Conservation (phyloP, 2,888 invertebrate species). For the Eupeodes latifasciatus region DNA sequence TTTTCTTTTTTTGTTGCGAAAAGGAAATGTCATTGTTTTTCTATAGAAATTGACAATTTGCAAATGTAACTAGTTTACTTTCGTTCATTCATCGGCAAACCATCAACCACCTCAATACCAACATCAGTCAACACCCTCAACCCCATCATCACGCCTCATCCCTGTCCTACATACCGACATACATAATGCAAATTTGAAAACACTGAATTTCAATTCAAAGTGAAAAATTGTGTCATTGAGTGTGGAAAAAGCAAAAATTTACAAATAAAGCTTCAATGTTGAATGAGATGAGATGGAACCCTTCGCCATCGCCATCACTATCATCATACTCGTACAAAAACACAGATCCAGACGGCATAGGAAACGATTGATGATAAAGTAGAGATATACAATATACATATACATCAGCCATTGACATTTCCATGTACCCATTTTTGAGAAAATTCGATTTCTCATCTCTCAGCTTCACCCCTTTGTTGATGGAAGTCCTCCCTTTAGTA, state of each 20-base stretch:
- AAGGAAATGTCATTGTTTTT: slow-evolving; percentile 59
- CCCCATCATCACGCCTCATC: not conserved
- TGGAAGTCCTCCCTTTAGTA: not conserved
- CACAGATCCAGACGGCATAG: not conserved
- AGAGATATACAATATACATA: not conserved
- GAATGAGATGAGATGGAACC: slow-evolving; percentile 11
- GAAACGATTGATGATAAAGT: slow-evolving; percentile 17
- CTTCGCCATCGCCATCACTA: slow-evolving; percentile 8
- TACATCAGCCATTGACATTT: slow-evolving; percentile 59
- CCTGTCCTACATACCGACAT: not conserved
- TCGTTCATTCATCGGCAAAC: slow-evolving; percentile 6
- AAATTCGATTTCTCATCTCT: slow-evolving; percentile 61
- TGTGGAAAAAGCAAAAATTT: slow-evolving; percentile 60
- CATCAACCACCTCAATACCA: not conserved
- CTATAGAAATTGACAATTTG: slow-evolving; percentile 63
- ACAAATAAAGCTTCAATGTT: slow-evolving; percentile 67
- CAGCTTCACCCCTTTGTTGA: slow-evolving; percentile 11
- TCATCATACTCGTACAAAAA: no score
- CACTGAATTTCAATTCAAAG: slow-evolving; percentile 69
- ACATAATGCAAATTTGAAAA: slow-evolving; percentile 59
- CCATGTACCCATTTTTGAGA: slow-evolving; percentile 60
- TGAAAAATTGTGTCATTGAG: slow-evolving; percentile 73
- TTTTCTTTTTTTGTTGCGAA: not conserved
- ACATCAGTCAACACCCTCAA: not conserved
- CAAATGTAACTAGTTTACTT: slow-evolving; percentile 70